Evolutionary conservation across 37 sponge, comb jelly and placozoan genomes (phyloP).

Genomic region (Crambe crambe): DNA sequence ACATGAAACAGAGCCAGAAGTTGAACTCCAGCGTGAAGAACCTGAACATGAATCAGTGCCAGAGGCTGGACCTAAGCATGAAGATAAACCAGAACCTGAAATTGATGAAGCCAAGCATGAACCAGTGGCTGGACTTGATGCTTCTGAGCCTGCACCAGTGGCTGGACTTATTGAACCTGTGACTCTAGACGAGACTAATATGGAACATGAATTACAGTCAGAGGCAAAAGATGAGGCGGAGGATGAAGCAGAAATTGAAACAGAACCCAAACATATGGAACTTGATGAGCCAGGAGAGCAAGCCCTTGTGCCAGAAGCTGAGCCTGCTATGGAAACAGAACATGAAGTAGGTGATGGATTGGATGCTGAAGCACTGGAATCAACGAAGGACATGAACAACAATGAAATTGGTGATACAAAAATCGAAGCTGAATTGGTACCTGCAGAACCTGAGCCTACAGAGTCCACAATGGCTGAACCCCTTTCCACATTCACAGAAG

Average conservation of each 20-base stretch:
- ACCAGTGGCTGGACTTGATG: too few species aligned
- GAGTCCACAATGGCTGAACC: too few species aligned
- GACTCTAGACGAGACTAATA: background rate
- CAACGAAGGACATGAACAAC: background rate
- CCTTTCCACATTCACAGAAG: too few species aligned
- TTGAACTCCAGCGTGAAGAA: background rate
- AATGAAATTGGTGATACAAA: background rate
- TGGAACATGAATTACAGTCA: background rate
- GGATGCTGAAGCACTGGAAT: background rate
- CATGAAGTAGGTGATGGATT: background rate
- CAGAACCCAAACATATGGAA: background rate
- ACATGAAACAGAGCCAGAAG: conserved; percentile 1
- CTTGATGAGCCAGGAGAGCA: background rate
- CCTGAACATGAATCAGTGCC: conserved; percentile 4
- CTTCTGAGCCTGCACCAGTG: too few species aligned
- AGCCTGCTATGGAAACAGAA: background rate
- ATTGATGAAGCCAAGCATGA: background rate
- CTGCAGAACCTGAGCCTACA: too few species aligned
- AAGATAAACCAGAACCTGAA: background rate
- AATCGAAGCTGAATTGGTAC: background rate
- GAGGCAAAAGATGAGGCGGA: conserved; percentile 9
- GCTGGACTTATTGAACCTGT: too few species aligned
- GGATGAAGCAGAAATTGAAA: conserved; percentile 4
- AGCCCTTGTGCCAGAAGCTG: conserved; percentile 5
- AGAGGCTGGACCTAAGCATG: background rate